Percentiles rank a stretch among this genome's conserved stretches.
Conservation (phyloP, 2,797 vertebrate species). For the Periophthalmus magnuspinnatus region DNA sequence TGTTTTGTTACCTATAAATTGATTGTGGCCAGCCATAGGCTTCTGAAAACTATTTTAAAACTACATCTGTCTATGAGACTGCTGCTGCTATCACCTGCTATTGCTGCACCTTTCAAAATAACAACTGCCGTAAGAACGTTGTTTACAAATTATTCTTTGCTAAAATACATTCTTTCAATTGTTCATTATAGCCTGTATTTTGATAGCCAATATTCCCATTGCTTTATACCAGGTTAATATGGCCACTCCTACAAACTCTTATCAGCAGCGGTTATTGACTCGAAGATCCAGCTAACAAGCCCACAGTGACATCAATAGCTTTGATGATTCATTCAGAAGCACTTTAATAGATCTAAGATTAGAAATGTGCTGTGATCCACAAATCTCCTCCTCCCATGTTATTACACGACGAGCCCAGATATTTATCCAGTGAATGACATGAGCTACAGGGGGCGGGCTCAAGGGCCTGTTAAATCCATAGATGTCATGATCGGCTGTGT, state of each 20-base stretch:
- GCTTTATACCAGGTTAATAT: constrained; percentile 28
- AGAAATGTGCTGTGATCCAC: constrained; percentile 62
- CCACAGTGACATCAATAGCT: constrained; percentile 61
- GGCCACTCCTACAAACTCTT: constrained; percentile 37
- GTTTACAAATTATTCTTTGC: neutral
- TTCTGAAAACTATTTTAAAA: neutral
- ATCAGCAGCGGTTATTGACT: constrained; percentile 65
- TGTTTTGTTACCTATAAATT: neutral
- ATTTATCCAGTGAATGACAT: constrained; percentile 61
- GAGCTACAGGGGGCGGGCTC: constrained; percentile 61
- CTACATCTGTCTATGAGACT: neutral
- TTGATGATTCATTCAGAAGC: constrained; percentile 72
- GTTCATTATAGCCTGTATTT: constrained; percentile 5
- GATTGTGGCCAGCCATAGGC: neutral
- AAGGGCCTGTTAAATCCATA: constrained; percentile 74
- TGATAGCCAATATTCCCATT: constrained; percentile 8
- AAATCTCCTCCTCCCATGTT: constrained; percentile 66
- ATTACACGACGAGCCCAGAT: constrained; percentile 62
- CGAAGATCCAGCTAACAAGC: constrained; percentile 58
- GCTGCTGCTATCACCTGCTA: neutral
- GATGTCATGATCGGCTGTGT: constrained; percentile 68
- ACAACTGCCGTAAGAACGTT: neutral
- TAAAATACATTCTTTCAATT: neutral
- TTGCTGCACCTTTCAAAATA: constrained; percentile 1
- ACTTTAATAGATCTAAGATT: constrained; percentile 69